These are phyloP conservation scores for Plebejus anna DNA, from an alignment of 2,888 invertebrate genomes.

Conservation along the genomic window DNA sequence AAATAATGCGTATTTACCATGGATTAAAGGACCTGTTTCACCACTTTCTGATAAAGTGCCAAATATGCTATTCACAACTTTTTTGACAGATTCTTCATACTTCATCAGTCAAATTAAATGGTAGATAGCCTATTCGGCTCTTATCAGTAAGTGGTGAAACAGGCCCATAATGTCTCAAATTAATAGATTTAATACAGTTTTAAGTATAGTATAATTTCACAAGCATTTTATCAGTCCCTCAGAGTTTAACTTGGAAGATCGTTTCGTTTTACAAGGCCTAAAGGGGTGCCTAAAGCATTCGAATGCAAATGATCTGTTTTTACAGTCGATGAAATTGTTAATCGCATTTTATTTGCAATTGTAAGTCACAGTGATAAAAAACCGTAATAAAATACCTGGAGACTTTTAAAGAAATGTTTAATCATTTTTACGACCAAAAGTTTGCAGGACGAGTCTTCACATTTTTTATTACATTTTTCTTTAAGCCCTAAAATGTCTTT, in stretches of 20 bases:
- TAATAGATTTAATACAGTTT: neutral
- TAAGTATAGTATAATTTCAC: neutral
- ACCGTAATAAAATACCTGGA: neutral
- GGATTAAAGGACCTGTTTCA: too few species aligned
- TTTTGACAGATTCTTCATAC: too few species aligned
- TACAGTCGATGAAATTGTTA: conserved; percentile 14
- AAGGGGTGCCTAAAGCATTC: conserved; percentile 11
- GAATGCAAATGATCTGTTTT: conserved; percentile 16
- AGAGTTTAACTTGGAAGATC: conserved; percentile 17
- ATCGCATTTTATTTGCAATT: conserved; percentile 13
- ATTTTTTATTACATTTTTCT: neutral
- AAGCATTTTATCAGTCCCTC: neutral
- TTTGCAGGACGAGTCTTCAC: neutral
- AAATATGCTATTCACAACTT: too few species aligned
- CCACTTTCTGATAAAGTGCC: too few species aligned
- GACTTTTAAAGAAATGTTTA: neutral
- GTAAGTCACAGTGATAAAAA: conserved; percentile 12
- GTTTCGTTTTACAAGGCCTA: conserved; percentile 22
- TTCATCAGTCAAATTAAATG: too few species aligned
- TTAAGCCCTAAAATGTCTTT: neutral
- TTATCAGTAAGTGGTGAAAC: too few species aligned
- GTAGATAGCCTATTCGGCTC: too few species aligned
- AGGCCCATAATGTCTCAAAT: neutral
- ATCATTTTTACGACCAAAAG: conserved; percentile 2
- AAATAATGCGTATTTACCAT: too few species aligned